Conservation (phyloP, 2,888 invertebrate species). For the Spisula solida region DNA sequence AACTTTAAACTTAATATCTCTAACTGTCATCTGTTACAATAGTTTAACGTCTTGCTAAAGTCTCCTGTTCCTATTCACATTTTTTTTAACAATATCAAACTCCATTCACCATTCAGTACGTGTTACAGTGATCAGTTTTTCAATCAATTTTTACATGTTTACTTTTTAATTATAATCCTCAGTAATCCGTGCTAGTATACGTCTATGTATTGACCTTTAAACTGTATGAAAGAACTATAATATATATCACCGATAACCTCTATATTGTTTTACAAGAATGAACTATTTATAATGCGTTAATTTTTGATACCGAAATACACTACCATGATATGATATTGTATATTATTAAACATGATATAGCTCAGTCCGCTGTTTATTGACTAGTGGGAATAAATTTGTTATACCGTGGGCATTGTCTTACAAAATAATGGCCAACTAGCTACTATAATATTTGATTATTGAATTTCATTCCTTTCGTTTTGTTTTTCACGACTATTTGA, state of each 20-base stretch:
- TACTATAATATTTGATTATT: neutral
- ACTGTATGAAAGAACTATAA: slow-evolving; percentile 5
- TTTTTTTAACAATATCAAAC: neutral
- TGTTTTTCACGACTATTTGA: slow-evolving; percentile 7
- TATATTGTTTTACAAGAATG: slow-evolving; percentile 7
- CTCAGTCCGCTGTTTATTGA: neutral
- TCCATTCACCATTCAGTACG: neutral
- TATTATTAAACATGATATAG: neutral
- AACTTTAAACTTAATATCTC: too few species aligned
- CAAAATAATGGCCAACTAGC: neutral
- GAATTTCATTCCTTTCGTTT: slow-evolving; percentile 8
- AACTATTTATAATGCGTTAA: slow-evolving; percentile 26
- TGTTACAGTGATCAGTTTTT: neutral
- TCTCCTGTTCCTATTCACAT: neutral
- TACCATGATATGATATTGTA: neutral
- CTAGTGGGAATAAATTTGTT: neutral
- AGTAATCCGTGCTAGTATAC: neutral
- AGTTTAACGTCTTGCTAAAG: too few species aligned
- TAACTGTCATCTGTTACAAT: too few species aligned
- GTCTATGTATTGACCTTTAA: slow-evolving; percentile 15
- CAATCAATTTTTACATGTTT: slow-evolving; percentile 14
- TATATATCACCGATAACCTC: neutral
- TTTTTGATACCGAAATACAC: neutral
- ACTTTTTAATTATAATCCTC: slow-evolving; percentile 16
- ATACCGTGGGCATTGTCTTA: neutral